Evolutionary conservation across 2,113 vertebrate species (phyloP).

Genomic region (Scalopus aquaticus): DNA sequence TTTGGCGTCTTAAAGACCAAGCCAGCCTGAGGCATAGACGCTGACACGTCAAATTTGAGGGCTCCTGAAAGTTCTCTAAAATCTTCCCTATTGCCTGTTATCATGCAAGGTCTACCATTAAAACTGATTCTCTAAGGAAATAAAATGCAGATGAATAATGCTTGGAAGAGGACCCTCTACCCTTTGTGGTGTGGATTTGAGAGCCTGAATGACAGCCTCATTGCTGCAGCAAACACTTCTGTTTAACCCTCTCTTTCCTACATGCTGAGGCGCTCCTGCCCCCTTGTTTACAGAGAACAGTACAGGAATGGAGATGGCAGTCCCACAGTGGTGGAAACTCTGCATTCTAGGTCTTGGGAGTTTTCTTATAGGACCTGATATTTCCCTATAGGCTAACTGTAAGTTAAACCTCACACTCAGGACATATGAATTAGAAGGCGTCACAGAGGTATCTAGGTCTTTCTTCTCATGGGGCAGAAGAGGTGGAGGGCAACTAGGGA

Average conservation of each 20-base stretch:
- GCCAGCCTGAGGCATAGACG: neutral
- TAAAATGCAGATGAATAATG: neutral
- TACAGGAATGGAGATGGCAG: neutral
- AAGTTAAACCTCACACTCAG: neutral
- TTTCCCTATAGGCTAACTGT: neutral
- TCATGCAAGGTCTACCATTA: neutral
- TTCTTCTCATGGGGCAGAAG: neutral
- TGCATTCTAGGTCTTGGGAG: neutral
- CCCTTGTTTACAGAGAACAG: neutral
- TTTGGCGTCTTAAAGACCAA: neutral
- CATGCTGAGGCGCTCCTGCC: neutral
- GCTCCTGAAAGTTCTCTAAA: neutral
- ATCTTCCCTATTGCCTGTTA: neutral
- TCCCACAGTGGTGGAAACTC: fast-evolving
- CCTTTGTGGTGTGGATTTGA: neutral
- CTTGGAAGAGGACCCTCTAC: too few relatives aligned
- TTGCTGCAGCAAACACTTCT: neutral
- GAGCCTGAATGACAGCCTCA: neutral
- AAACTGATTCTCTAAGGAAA: neutral
- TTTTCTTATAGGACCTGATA: neutral
- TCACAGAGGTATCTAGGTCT: neutral
- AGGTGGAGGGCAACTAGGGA: neutral
- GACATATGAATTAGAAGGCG: neutral
- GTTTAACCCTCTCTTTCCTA: neutral
- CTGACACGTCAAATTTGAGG: neutral